Base-by-base conservation (phyloP, 2,113 vertebrate genomes). In the Bungarus multicinctus region DNA sequence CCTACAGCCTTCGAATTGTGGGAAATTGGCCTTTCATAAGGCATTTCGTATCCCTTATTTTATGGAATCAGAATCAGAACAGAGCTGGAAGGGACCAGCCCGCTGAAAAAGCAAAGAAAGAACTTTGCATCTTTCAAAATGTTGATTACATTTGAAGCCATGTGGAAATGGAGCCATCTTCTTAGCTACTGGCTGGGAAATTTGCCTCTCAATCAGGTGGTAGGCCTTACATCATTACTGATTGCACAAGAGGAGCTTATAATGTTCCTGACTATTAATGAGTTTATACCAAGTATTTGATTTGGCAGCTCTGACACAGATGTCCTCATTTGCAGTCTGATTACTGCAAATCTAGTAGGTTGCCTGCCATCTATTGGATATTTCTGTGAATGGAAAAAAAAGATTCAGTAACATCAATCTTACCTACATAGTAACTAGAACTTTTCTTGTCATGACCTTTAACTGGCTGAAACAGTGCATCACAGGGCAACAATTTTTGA, bases 311-410 rank as follows among this genome's bases (percentile, higher is more conserved):
- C 34, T 43, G 87, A 55, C 3, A 39, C 52, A 0, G 6, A 52
- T 45, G 34, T 87, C 10, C 7, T 64, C 2, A 16, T 50, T 85
- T 52, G 22, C 11, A 87, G 27, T 16, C 1, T 52, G 86, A 30
- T 87, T 87, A 30, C 27, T 50, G 43, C 20, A 52, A 39, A 47
- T 22, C n/a, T 60, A 18, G 18, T 34, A 47, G 20, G 20, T 55
- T 47, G 45, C n/a, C 87, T 93, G 90, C 69, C 87, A 85, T 91
- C 93, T 93, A 18, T 45, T 86, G 93, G 90, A 85, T n/a, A 39
- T 25, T 55, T 55, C 11, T 3, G 85, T n/a, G 16, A n/a, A 85
- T 25, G 9, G 16, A 39, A 2, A 14, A 39, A 20, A 18, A 22
- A 43, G 74, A 81, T 39, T 81, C 69, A 39, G 74, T 39, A 81